Conservation (phyloP, 1,140 invertebrate genomes). For the Neodiprion virginianus region DNA sequence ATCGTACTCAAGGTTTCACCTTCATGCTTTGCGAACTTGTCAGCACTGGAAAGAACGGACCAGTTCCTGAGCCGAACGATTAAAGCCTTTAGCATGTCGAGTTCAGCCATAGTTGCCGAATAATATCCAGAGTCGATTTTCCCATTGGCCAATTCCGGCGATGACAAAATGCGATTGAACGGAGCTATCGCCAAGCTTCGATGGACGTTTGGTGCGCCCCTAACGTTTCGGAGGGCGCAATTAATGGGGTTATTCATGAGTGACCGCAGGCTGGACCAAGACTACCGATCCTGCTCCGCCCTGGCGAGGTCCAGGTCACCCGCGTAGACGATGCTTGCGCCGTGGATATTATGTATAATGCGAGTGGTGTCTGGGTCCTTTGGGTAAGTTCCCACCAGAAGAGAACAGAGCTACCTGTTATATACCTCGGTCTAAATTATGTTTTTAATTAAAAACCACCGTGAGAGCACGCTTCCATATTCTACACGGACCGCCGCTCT, state of each 20-base stretch:
- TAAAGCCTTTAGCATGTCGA: too few species aligned
- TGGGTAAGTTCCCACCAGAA: slow-evolving; percentile 56
- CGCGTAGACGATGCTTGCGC: neutral
- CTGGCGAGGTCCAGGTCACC: neutral
- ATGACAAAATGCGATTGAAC: too few species aligned
- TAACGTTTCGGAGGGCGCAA: neutral
- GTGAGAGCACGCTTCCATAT: slow-evolving; percentile 37
- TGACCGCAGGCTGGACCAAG: slow-evolving; percentile 43
- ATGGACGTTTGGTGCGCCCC: too few species aligned
- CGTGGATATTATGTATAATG: neutral
- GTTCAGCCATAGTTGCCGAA: too few species aligned
- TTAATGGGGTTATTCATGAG: slow-evolving; percentile 65
- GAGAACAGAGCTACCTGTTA: slow-evolving; percentile 54
- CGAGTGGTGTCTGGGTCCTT: neutral
- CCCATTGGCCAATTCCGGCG: too few species aligned
- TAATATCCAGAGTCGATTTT: too few species aligned
- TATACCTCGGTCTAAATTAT: slow-evolving; percentile 61
- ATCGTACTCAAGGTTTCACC: too few species aligned
- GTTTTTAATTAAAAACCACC: slow-evolving; percentile 65
- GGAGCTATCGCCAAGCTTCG: too few species aligned
- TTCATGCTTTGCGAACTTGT: too few species aligned
- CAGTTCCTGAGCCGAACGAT: too few species aligned
- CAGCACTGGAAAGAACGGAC: too few species aligned
- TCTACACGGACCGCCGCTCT: neutral
- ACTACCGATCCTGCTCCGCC: slow-evolving; percentile 27